phyloP scores from a whole-genome alignment of 2,888 invertebrate species.

The Gibbula magus region DNA sequence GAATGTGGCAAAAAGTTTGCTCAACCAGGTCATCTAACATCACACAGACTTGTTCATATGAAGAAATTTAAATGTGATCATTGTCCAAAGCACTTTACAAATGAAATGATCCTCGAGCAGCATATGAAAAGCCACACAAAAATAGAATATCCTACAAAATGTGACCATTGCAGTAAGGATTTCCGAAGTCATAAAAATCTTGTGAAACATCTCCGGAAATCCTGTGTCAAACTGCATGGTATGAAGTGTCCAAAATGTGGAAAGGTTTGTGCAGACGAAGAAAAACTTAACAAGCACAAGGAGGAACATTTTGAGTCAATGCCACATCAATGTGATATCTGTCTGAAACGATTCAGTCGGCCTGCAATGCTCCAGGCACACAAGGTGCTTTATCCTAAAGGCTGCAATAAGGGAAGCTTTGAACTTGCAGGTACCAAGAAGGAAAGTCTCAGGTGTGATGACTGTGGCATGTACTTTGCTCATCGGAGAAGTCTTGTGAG shows the following conservation, averaged over 20 bases:
- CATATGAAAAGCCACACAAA: too few relatives aligned
- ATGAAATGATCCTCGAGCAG: too few relatives aligned
- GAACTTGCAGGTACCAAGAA: too few relatives aligned
- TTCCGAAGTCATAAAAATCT: too few relatives aligned
- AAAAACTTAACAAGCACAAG: not conserved
- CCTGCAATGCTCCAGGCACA: not conserved
- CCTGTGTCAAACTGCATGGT: too few relatives aligned
- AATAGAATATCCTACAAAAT: too few relatives aligned
- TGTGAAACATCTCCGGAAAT: too few relatives aligned
- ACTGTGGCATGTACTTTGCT: not conserved
- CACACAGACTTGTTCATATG: conserved; percentile 14
- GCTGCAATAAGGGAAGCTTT: not conserved
- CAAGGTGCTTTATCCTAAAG: not conserved
- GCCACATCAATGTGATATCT: conserved; percentile 22
- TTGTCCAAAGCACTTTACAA: too few relatives aligned
- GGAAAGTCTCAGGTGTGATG: not conserved
- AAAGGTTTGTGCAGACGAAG: not conserved
- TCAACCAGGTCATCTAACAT: not conserved
- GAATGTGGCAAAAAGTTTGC: conserved; percentile 21
- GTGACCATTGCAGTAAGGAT: too few relatives aligned
- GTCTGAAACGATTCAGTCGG: not conserved
- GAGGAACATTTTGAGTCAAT: conserved; percentile 20
- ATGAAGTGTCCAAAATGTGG: conserved; percentile 24
- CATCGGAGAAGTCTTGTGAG: not conserved
- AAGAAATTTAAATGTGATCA: not conserved